Percentiles rank a stretch among this genome's conserved stretches.
phyloP scores from a whole-genome alignment of 2,113 vertebrate genomes.

The Morone chrysops region DNA sequence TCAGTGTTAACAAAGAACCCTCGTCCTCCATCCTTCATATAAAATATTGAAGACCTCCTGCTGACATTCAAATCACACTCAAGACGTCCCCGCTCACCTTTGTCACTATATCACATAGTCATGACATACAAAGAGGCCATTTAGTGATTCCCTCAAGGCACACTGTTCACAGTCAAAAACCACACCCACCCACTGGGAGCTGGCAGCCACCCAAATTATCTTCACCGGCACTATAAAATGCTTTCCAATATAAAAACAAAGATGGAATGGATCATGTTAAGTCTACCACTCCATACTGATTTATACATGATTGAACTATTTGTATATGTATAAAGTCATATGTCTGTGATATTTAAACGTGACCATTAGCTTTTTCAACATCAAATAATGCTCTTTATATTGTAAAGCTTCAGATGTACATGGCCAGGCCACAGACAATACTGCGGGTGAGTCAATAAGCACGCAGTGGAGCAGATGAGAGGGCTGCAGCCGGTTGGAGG shows the following conservation, averaged over 20 bases:
- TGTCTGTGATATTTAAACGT: neutral
- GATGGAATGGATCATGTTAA: neutral
- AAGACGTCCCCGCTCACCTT: slow-evolving; percentile 48
- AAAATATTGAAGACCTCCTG: slow-evolving; percentile 70
- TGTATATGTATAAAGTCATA: neutral
- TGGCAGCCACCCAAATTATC: slow-evolving; percentile 14
- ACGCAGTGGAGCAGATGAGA: slow-evolving; percentile 13
- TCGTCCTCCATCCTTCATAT: slow-evolving; percentile 24
- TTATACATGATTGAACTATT: neutral
- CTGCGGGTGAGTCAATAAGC: neutral
- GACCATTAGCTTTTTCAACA: neutral
- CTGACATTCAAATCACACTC: slow-evolving; percentile 42
- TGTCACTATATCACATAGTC: slow-evolving; percentile 55
- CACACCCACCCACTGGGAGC: slow-evolving; percentile 44
- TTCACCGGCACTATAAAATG: neutral
- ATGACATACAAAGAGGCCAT: slow-evolving; percentile 66
- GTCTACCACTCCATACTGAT: neutral
- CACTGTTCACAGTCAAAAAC: slow-evolving; percentile 30
- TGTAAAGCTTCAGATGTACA: neutral
- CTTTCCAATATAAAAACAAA: neutral
- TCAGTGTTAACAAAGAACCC: slow-evolving; percentile 32
- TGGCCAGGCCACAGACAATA: neutral
- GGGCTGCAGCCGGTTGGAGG: slow-evolving; percentile 18
- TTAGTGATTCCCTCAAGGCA: slow-evolving; percentile 60
- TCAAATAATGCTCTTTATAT: neutral